These are phyloP conservation scores for Clepsis dumicolana DNA, from an alignment of 2,888 invertebrate genomes.

Conservation along the genomic window DNA sequence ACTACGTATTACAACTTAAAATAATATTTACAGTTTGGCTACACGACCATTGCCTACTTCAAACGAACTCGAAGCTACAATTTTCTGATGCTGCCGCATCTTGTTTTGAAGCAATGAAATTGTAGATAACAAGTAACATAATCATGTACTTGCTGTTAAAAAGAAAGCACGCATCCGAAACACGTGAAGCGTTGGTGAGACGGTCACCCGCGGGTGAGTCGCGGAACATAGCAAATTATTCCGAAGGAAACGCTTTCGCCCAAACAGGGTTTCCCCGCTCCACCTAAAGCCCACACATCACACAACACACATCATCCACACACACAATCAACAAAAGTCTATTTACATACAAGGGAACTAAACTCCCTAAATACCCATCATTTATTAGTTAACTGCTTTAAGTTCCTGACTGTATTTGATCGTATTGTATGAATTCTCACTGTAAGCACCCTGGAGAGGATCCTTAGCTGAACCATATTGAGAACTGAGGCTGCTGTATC, in stretches of 20 bases:
- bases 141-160: slow-evolving; percentile 63
- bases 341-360: slow-evolving; percentile 68
- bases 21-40: slow-evolving; percentile 69
- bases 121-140: slow-evolving; percentile 56
- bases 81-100: slow-evolving; percentile 15
- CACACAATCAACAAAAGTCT: slow-evolving; percentile 55
- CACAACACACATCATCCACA: slow-evolving; percentile 49
- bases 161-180: slow-evolving; percentile 69
- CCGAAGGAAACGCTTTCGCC: slow-evolving; percentile 59
- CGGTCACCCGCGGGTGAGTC: slow-evolving; percentile 62
- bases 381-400: slow-evolving; percentile 71
- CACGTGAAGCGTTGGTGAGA: slow-evolving; percentile 57
- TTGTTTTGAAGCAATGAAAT: slow-evolving; percentile 49
- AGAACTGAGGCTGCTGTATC: slow-evolving; percentile 60
- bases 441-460: slow-evolving; percentile 69
- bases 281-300: slow-evolving; percentile 49
- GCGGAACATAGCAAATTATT: slow-evolving; percentile 70
- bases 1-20: slow-evolving; percentile 59
- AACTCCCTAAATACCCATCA: slow-evolving; percentile 29
- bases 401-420: slow-evolving; percentile 83
- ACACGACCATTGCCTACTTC: slow-evolving; percentile 10
- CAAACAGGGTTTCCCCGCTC: slow-evolving; percentile 48
- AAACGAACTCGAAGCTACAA: slow-evolving; percentile 10
- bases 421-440: slow-evolving; percentile 79
- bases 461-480: slow-evolving; percentile 70